A percentile compares a stretch with the other conserved stretches of the same genome.
Conservation (phyloP, 2,797 vertebrate species). For the Megaceryle alcyon region DNA sequence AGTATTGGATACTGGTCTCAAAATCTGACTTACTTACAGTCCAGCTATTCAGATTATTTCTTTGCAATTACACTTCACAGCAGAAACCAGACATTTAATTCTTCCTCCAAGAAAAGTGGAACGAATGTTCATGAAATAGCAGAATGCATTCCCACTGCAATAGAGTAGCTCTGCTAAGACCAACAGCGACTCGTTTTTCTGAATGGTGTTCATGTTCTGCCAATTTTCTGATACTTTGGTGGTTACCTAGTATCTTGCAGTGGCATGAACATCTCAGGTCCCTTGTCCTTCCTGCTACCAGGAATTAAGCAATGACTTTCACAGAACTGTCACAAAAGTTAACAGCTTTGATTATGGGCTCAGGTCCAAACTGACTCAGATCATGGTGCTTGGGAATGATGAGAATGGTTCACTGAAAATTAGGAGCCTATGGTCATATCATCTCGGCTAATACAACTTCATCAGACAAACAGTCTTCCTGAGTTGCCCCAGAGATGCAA, state of each 20-base stretch:
- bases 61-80: background rate
- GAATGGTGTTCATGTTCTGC: background rate
- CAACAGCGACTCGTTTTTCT: background rate
- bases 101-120: constrained; percentile 7
- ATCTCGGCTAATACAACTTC: background rate
- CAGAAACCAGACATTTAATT: constrained; percentile 32
- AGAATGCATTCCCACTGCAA: background rate
- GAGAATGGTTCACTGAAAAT: background rate
- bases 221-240: constrained; percentile 1
- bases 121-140: background rate
- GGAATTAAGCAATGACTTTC: background rate
- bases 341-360: background rate
- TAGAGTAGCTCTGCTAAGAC: background rate
- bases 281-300: background rate
- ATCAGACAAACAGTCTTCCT: background rate
- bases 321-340: background rate
- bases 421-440: accelerated
- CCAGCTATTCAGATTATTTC: constrained; percentile 19
- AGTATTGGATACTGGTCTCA: background rate
- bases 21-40: background rate
- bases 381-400: background rate
- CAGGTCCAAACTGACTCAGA: background rate
- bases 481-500: background rate
- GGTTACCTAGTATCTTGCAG: background rate
- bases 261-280: background rate